These are phyloP conservation scores for Lethenteron reissneri DNA, from an alignment of 2,113 vertebrate species.

Conservation along the genomic window DNA sequence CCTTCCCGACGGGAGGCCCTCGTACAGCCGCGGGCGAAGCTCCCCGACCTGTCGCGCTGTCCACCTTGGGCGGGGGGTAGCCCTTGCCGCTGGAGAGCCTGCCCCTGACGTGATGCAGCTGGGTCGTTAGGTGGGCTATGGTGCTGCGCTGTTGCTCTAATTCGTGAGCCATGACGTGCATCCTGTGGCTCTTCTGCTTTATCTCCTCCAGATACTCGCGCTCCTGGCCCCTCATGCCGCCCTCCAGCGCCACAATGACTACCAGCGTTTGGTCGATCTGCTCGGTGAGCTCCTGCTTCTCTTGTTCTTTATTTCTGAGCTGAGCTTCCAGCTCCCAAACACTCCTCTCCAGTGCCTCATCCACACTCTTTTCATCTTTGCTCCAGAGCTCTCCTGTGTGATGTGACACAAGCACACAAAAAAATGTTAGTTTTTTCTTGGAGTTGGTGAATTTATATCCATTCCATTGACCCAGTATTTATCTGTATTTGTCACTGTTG, in stretches of 20 bases:
- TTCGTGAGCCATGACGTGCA: conserved; percentile 61
- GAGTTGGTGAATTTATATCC: too few species aligned
- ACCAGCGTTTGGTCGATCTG: conserved; percentile 83
- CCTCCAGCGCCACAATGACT: conserved; percentile 66
- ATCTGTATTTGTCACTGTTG: too few species aligned
- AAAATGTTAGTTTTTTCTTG: too few species aligned
- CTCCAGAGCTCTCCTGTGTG: too few species aligned
- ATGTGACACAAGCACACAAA: too few species aligned
- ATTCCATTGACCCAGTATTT: too few species aligned
- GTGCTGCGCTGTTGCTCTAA: conserved; percentile 82
- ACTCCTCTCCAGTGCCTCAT: too few species aligned
- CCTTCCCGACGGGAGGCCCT: too few species aligned
- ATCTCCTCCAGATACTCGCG: conserved; percentile 88
- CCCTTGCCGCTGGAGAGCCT: conserved; percentile 16
- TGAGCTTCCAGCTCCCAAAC: conserved; percentile 54
- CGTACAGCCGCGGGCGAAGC: too few species aligned
- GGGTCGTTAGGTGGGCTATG: conserved; percentile 72
- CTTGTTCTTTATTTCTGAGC: conserved; percentile 53
- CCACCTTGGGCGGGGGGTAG: too few species aligned
- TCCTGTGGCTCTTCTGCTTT: conserved; percentile 80
- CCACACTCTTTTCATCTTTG: too few species aligned
- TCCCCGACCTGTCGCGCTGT: too few species aligned
- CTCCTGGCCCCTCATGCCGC: conserved; percentile 67
- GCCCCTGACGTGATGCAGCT: conserved; percentile 73
- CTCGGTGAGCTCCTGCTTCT: conserved; percentile 47